Base-by-base conservation (phyloP, 2,113 vertebrate species). In the Nibea coibor region DNA sequence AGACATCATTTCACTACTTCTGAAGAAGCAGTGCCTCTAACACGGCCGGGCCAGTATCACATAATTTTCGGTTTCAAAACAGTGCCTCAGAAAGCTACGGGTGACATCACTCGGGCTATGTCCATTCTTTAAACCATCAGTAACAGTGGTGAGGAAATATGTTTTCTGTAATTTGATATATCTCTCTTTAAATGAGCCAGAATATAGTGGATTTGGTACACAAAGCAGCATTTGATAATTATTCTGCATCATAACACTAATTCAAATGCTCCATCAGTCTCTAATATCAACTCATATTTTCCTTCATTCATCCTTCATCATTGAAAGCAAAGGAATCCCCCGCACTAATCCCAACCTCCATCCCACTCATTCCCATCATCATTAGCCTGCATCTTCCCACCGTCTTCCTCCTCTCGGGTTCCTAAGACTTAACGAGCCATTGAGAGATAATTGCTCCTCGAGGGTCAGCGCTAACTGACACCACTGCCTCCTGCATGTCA, bases 371-470 rank as follows among this genome's bases (percentile, higher is more conserved):
- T 74, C 5, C 31, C n/a, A 20, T 9, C n/a, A 42, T 88, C 75
- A 61, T 65, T 57, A 83, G 59, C 76, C 53, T 28, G 12, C 57
- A 26, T 50, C 14, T 73, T 82, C 75, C 62, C 65, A 56, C 16
- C 42, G 64, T 63, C 43, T 35, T 64, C 61, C 24, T 69, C 22
- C 80, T 89, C 76, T 63, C 0, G 4, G 81, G 19, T 69, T 81
- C 35, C 78, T 26, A 56, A 87, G 22, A 79, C 73, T 69, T 90
- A 93, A 92, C 48, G 65, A 91, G 83, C 59, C 71, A 47, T 2
- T 19, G 65, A 80, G 78, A 73, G 83, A 90, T 90, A 93, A 93
- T 92, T 90, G 84, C 81, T 81, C 78, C 89, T 84, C 22, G 28
- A 88, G 87, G 87, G 74, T 67, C 85, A 61, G 63, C 7, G 71